Evolutionary conservation across 2,113 vertebrate genomes (phyloP).

Genomic region (Regulus satrapa): DNA sequence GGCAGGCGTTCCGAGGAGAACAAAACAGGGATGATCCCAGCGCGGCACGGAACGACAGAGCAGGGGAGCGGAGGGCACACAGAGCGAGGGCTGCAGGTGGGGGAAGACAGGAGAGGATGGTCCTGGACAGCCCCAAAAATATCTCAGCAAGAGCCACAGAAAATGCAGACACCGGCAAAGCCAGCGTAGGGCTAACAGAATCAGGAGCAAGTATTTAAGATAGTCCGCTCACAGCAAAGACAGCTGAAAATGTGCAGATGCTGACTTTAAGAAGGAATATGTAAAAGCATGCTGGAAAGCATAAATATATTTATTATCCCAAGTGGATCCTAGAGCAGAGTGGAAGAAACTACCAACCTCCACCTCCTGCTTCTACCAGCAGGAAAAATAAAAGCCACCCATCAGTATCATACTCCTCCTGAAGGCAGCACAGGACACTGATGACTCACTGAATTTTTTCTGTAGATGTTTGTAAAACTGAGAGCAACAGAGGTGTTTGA

Average conservation of each 20-base stretch:
- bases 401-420: neutral
- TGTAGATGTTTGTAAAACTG: neutral
- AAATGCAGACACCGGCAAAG: neutral
- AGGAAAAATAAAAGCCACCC: neutral
- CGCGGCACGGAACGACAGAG: rapidly evolving
- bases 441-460: neutral
- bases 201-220: neutral
- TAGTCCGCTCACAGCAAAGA: rapidly evolving
- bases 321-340: neutral
- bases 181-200: neutral
- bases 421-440: neutral
- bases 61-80: neutral
- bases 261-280: neutral
- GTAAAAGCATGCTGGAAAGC: neutral
- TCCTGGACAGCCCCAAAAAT: neutral
- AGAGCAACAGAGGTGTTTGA: neutral
- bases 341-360: neutral
- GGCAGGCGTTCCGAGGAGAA: neutral
- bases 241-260: rapidly evolving
- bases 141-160: neutral
- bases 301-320: neutral
- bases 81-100: neutral
- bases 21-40: neutral
- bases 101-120: neutral
- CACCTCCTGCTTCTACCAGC: neutral